Evolutionary conservation across 2,888 invertebrate genomes (phyloP), one percentile per base, ranked within the genome.

Genomic region (Parasteatoda lunata): DNA sequence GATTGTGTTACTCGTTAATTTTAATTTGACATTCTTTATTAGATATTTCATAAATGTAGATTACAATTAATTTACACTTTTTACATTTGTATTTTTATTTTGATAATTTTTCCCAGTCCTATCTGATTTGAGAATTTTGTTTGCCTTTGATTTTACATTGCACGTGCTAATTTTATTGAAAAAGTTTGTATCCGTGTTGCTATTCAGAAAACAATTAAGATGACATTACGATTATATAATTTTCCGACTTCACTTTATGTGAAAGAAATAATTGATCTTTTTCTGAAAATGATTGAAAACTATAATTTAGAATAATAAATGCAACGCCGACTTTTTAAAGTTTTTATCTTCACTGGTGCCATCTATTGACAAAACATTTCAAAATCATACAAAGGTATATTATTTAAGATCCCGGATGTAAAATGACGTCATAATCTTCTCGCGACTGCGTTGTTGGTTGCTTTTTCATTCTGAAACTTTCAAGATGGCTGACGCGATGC

Each of bases 401-500:
- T 45, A 11, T 47, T 13, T 9, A 30, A 87, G 5, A 15, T 48
- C 86, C 86, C 86, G 86, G 86, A 87, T 87, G 81, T 73, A 49
- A 9, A 71, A 49, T 81, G 81, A 81, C 73, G 81, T 81, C 81
- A 81, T 15, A 51, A 45, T n/a, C 66, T 52, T 54, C 54, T 54
- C 13, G 54, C 54, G 54, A 8, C 7, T 5, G 9, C 11, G 49
- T 49, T 30, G 51, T 49, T 69, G 51, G n/a, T n/a, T 52, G 11
- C 13, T 30, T 7, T 13, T 30, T 65, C 64, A 79, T 80, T 80
- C 75, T 85, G 71, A 75, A 79, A 79, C 68, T 70, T 77, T 77
- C 84, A 88, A 88, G 88, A 88, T 88, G 88, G 88, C 88, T 13
- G 88, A 88, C 77, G 84, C 84, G 30, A 6, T 84, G 64, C 84